phyloP scores from a whole-genome alignment of 1,140 invertebrate genomes.

The Sweltsa coloradensis region DNA sequence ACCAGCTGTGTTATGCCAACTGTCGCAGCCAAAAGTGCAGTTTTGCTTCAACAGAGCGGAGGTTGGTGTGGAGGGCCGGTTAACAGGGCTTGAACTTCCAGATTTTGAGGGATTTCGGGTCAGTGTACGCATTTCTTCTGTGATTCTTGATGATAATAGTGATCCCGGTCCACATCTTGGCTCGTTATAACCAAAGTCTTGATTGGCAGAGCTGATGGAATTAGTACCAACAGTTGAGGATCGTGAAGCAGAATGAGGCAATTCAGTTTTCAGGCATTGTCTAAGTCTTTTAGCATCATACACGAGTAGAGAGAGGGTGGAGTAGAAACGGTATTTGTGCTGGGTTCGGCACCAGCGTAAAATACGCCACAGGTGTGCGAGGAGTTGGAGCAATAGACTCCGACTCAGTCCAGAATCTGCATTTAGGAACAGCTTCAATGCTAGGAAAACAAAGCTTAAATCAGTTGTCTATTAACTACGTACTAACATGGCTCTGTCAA shows the following conservation, averaged over 20 bases:
- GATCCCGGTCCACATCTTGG: not conserved
- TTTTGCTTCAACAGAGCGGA: not conserved
- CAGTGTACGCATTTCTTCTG: slow-evolving; percentile 4
- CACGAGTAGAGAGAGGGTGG: slow-evolving; percentile 71
- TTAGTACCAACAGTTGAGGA: not conserved
- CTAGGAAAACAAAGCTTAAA: slow-evolving; percentile 35
- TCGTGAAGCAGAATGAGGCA: not conserved
- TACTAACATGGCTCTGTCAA: no score
- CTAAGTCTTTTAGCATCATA: slow-evolving; percentile 52
- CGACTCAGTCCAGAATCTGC: slow-evolving; percentile 31
- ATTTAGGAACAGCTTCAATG: slow-evolving; percentile 55
- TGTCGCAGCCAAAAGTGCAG: not conserved
- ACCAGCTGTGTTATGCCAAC: slow-evolving; percentile 23
- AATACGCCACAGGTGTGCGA: slow-evolving; percentile 53
- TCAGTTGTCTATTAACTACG: no score
- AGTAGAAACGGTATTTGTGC: slow-evolving; percentile 52
- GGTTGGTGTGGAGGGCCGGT: slow-evolving; percentile 1
- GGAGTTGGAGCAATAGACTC: slow-evolving; percentile 48
- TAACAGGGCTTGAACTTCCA: no score
- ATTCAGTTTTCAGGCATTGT: slow-evolving; percentile 5
- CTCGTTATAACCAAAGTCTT: not conserved
- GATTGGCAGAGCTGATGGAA: not conserved
- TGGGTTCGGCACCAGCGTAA: slow-evolving; percentile 58
- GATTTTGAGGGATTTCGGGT: no score
- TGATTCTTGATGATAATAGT: not conserved